Base-by-base conservation (phyloP, 1,140 invertebrate genomes). In the Caenorhabditis remanei region DNA sequence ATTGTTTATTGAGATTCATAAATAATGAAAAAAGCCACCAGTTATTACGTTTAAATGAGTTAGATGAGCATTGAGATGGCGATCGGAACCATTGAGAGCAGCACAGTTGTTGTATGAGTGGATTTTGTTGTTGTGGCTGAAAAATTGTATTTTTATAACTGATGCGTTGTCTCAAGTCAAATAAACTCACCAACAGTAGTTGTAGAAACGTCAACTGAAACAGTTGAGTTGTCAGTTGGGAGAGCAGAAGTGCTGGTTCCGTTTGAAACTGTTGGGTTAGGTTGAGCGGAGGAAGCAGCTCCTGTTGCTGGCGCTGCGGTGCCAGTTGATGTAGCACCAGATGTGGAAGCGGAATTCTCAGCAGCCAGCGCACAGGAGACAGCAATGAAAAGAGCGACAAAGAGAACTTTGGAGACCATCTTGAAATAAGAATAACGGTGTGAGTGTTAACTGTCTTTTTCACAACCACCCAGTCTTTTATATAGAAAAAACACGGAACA, bases 401-500 rank as follows among this genome's bases (percentile, higher is more conserved):
- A 16, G 65, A 71, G 65, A 8, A 43, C 19, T 71, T 71, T 71
- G 65, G 40, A 71, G 24, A 19, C 16, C 65, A 71, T 71, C 65
- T 71, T 71, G 65, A 71, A 71, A 71, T 32, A 63, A 24, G 24
- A 63, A 40, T 1, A 24, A 63, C 24, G 32, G 24, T 63, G n/a
- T 58, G 56, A 58, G 16, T 53, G 19, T 32, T 1, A 63, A 63
- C 61, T 63, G 61, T 32, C 61, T 32, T 11, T 63, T 63, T 53
- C 50, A 14, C 24, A 63, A 63, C 24, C 61, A 24, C 61, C 61
- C 61, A 63, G 61, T 63, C 61, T 24, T 63, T 63, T 63, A 63
- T 32, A 32, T 7, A 32, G n/a, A 63, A 14, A 24, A 40, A 32
- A 24, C 16, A 32, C 61, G 61, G 61, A 63, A 63, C 61, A 21